Percentiles rank a stretch among this genome's conserved stretches.
phyloP scores from a whole-genome alignment of 1,140 invertebrate genomes.

The Diuraphis noxia region DNA sequence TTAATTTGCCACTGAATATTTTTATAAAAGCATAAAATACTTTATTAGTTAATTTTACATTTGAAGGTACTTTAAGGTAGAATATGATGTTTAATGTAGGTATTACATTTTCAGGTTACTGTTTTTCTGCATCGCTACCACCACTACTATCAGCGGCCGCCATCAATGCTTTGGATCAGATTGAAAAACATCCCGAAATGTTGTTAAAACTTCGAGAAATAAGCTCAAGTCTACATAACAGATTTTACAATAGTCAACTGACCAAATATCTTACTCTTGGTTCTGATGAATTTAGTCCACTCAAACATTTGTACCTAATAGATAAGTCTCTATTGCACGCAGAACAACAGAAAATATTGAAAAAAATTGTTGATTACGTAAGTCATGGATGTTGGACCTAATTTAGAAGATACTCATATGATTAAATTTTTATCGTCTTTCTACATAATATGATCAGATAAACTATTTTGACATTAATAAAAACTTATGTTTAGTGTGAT shows the following conservation, averaged over 20 bases:
- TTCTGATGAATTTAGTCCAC: constrained; percentile 70
- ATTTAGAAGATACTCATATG: background rate
- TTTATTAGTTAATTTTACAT: background rate
- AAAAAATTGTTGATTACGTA: constrained; percentile 52
- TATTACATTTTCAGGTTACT: constrained; percentile 71
- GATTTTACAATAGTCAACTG: constrained; percentile 58
- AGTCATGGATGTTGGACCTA: background rate
- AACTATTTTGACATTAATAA: too few relatives aligned
- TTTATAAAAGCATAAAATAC: background rate
- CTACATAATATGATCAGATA: background rate
- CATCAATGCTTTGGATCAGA: constrained; percentile 74
- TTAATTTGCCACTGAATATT: too few relatives aligned
- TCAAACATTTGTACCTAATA: constrained; percentile 78
- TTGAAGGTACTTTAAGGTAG: constrained; percentile 32
- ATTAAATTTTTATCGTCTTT: background rate
- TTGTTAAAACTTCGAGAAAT: constrained; percentile 66
- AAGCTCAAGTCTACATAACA: constrained; percentile 63
- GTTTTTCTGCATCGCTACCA: constrained; percentile 95
- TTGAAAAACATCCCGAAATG: constrained; percentile 71
- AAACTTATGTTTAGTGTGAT: too few relatives aligned
- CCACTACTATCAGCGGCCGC: constrained; percentile 88
- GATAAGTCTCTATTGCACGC: constrained; percentile 60
- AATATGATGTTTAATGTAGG: background rate
- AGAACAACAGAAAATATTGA: constrained; percentile 35
- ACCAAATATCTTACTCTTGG: constrained; percentile 64